Base-by-base conservation (phyloP, 2,888 invertebrate species). In the Uloborus plumipes region DNA sequence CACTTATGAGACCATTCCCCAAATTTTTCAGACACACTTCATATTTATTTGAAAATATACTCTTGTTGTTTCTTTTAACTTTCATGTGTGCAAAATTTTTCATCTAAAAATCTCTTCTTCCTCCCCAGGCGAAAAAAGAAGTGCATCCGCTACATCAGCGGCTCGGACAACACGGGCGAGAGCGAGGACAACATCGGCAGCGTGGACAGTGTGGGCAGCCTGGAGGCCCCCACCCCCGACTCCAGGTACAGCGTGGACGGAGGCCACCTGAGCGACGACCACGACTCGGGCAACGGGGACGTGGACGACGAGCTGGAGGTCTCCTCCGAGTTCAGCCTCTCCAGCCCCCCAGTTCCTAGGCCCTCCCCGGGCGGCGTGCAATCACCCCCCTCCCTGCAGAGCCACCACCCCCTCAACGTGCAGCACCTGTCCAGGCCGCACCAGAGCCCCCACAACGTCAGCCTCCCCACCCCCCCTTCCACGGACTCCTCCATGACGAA, bases 71-170 rank as follows among this genome's bases (percentile, higher is more conserved):
- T n/a, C n/a, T n/a, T n/a, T n/a, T n/a, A 26, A 26, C 4, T 26
- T 26, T 26, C 4, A 26, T 26, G 1, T 61, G 22, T 61, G 22
- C 13, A 61, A 31, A n/a, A n/a, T n/a, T n/a, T 61, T 61, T 20
- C n/a, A 14, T n/a, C n/a, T 58, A 20, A 20, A 7, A 59, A 22
- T 59, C 2, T 59, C 13, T 39, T 18, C 15, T 59, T 61, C 39
- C 39, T 49, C 53, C 91, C 4, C 92, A 97, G 96, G 92, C 95
- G 97, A 92, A 97, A 97, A 93, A 97, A 97, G 91, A 97, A 97
- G 91, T 97, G 97, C 92, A 95, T 97, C 89, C 94, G 96, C 87
- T 97, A 97, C 91, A 94, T 96, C 94, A 96, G 96, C 91, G 93
- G 94, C 14, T 77, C 66, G 11, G 85, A 84, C 39, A 84, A 79